Conservation (phyloP, 2,888 invertebrate genomes). For the Volucella inanis region DNA sequence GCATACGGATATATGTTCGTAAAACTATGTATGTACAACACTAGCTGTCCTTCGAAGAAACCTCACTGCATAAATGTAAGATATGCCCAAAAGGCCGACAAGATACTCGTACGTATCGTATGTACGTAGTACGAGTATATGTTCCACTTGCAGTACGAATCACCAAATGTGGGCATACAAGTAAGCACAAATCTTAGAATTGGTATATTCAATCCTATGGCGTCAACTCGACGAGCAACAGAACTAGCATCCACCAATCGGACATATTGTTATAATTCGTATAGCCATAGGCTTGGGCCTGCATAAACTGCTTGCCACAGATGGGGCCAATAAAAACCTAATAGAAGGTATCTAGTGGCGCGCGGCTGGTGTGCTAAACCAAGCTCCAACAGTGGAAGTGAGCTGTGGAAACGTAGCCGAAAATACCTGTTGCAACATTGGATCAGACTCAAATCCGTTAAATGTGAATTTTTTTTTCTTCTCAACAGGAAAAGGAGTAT, state of each 20-base stretch:
- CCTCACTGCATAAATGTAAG: conserved; percentile 60
- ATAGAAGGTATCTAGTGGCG: conserved; percentile 44
- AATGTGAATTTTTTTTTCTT: conserved; percentile 54
- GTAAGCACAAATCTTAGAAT: conserved; percentile 38
- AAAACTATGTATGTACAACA: conserved; percentile 3
- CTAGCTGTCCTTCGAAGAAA: conserved; percentile 70
- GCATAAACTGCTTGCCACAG: conserved; percentile 62
- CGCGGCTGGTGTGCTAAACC: conserved; percentile 45
- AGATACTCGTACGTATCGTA: conserved; percentile 29
- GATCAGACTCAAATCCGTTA: conserved; percentile 71
- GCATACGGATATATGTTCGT: conserved; percentile 7
- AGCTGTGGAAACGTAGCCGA: conserved; percentile 57
- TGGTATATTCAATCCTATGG: conserved; percentile 57
- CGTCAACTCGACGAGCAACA: conserved; percentile 63
- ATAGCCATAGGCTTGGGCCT: conserved; percentile 54
- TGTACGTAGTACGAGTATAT: conserved; percentile 26
- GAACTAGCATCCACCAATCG: conserved; percentile 64
- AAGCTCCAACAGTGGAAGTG: conserved; percentile 27
- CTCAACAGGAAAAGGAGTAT: conserved; percentile 60
- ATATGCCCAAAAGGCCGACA: conserved; percentile 69
- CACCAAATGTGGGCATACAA: conserved; percentile 73
- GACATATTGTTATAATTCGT: conserved; percentile 70
- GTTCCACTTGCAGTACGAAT: conserved; percentile 70
- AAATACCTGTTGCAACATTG: conserved; percentile 73
- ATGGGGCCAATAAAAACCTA: conserved; percentile 67